Evolutionary conservation across 1,140 invertebrate genomes (phyloP).

Genomic region (Pogonomyrmex californicus): DNA sequence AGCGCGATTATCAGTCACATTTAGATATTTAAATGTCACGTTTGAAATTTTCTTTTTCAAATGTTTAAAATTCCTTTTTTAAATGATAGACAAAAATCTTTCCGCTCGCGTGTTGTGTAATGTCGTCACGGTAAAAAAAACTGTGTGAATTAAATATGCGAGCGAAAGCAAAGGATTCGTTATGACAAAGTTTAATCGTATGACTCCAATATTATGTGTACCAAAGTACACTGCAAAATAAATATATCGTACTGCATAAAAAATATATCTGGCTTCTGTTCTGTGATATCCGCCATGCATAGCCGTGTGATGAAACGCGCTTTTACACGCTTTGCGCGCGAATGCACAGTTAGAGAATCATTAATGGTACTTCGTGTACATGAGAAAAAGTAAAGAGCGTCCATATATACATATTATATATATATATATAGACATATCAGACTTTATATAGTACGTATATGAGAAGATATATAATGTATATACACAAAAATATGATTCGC

Average conservation of each 20-base stretch:
- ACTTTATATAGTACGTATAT: not conserved
- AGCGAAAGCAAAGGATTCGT: not conserved
- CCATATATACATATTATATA: not conserved
- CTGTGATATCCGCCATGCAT: not conserved
- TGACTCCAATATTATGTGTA: slow-evolving; percentile 43
- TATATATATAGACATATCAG: not conserved
- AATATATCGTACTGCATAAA: not conserved
- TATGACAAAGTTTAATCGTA: slow-evolving; percentile 23
- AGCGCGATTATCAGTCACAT: not conserved
- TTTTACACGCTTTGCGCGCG: slow-evolving; percentile 14
- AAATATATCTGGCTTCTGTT: slow-evolving; percentile 1
- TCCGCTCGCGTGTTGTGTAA: not conserved
- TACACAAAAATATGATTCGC: not conserved
- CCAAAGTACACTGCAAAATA: slow-evolving; percentile 4
- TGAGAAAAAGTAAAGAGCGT: slow-evolving; percentile 19
- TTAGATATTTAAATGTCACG: not conserved
- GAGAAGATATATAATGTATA: not conserved
- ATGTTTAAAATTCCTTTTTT: not conserved
- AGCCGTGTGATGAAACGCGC: not conserved
- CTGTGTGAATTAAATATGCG: not conserved
- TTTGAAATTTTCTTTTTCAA: not conserved
- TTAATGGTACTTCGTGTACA: slow-evolving; percentile 10
- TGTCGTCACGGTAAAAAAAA: not conserved
- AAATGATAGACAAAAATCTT: not conserved
- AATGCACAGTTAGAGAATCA: slow-evolving; percentile 26